Base-by-base conservation (phyloP, 2,113 vertebrate genomes). In the Raphicerus campestris region DNA sequence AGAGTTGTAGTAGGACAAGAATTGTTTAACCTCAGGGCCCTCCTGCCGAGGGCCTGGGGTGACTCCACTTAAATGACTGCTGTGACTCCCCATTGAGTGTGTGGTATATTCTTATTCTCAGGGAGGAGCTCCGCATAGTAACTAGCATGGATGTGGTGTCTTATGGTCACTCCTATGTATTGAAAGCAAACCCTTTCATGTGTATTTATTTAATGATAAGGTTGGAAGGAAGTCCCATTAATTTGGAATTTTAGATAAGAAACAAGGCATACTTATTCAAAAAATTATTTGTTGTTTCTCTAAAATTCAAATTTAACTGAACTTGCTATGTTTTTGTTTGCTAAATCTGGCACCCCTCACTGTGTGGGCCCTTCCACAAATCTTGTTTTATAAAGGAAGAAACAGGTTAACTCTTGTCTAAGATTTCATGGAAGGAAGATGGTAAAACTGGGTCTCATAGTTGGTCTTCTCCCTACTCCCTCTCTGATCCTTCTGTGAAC, bases 311-410 rank as follows among this genome's bases (percentile, higher is more conserved):
- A 61, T 49, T 90, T 92, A 75, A 80, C n/a, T 85, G 28, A 39
- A 3, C 28, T 94, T 93, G 26, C 20, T 94, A 2, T 89, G 49
- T 84, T 83, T 78, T 84, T 92, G 26, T 95, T 92, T 97, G 26
- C 42, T 89, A 78, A 80, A 70, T 75, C 58, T 87, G 84, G 15
- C 32, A 58, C 7, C 19, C 26, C 5, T 10, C 81, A 4, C 55
- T 35, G 7, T 42, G 16, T 7, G 19, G 9, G 51, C 9, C 30
- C 28, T 63, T 86, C 32, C 7, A 2, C 24, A 13, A 75, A 47
- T 47, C 60, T 75, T 88, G 35, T 51, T 87, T 39, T 10, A 70
- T 55, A 77, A 42, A 61, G 49, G 8, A 61, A n/a, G 55, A 55
- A 81, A 77, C 7, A 84, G 35, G 13, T 88, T 84, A 81, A 85